Conservation (phyloP, 1,140 invertebrate species). For the Metopolophium dirhodum region DNA sequence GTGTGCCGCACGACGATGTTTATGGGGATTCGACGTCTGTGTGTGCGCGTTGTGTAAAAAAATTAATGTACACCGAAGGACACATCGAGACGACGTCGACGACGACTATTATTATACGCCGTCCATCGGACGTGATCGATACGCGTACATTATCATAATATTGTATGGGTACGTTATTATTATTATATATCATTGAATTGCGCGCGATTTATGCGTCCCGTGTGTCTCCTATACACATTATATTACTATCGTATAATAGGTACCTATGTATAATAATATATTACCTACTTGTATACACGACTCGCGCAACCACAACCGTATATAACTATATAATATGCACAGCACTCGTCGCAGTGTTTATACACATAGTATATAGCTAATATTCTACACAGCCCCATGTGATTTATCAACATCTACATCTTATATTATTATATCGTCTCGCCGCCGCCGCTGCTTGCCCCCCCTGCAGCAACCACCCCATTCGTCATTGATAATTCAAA, state of each 20-base stretch:
- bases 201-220: background rate
- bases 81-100: background rate
- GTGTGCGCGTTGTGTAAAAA: background rate
- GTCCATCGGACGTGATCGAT: conserved; percentile 16
- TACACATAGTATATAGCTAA: background rate
- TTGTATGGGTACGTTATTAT: conserved; percentile 1
- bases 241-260: background rate
- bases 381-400: background rate
- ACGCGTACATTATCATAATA: conserved; percentile 8
- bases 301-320: background rate
- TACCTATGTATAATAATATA: background rate
- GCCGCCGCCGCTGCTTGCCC: background rate
- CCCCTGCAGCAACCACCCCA: background rate
- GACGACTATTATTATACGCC: background rate
- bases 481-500: conserved; percentile 18
- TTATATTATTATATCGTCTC: background rate
- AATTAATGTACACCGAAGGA: conserved; percentile 35
- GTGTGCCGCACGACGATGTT: background rate
- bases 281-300: background rate
- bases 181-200: conserved; percentile 24
- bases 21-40: background rate
- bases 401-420: conserved; percentile 27
- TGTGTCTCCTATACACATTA: background rate
- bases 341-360: background rate
- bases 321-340: background rate